Evolutionary conservation across 1,140 invertebrate species (phyloP), one percentile per base, ranked within the genome.

Genomic region (Diuraphis noxia): DNA sequence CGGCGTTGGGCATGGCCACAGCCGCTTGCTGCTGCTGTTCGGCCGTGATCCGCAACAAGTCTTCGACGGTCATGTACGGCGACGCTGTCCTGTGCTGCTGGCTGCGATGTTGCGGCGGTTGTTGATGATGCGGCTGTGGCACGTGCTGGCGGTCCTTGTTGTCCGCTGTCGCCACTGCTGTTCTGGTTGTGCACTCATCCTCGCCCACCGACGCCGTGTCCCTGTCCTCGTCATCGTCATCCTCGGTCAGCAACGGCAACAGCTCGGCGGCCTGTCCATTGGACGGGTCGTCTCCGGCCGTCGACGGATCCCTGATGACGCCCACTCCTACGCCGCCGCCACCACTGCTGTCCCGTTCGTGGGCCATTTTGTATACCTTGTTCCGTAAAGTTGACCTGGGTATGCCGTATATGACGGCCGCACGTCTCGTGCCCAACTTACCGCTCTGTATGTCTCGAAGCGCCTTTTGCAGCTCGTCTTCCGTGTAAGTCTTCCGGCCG

Each of bases 351-450:
- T 96, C 95, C 91, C 96, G 94, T 93, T 96, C 95, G 94, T 96
- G 95, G 56, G 97, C 96, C 93, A 98, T 94, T 94, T 98, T 98
- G 95, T 97, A 98, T 93, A 97, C 96, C 95, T 99, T 99, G 94
- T 99, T 99, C 79, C 98, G 95, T 13, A 99, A 95, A 6, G 98
- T 99, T 90, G 98, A 99, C 90, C 98, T 95, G 9, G 98, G 98
- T 93, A 99, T 98, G 92, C 98, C 98, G 94, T 99, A 99, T 92
- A 99, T 96, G 46, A 98, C 97, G 56, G 98, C 97, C 1, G 98
- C 98, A 92, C 98, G 95, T 52, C 98, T 94, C 3, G 98, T 98
- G 85, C 98, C 98, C 92, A 99, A 95, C 93, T 98, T 97, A 10
- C 98, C 98, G 93, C 96, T 97, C 93, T 98, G 96, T 93, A 99